Conservation (phyloP, 2,888 invertebrate genomes). For the Trissolcus brochymenae region DNA sequence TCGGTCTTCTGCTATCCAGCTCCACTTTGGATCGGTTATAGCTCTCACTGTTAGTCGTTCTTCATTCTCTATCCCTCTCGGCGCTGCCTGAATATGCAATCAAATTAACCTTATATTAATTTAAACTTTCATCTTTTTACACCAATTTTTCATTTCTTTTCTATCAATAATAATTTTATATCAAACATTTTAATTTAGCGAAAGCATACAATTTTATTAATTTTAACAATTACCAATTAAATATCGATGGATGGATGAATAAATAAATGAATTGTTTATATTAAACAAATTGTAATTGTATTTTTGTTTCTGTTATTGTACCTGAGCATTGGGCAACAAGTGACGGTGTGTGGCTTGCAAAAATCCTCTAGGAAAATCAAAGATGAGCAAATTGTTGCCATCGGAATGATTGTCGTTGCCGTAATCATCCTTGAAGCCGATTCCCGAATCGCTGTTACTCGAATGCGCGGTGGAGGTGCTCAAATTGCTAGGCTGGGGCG, state of each 20-base stretch:
- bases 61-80: constrained; percentile 51
- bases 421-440: constrained; percentile 94
- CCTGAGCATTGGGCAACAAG: constrained; percentile 16
- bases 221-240: too few relatives aligned
- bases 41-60: constrained; percentile 81
- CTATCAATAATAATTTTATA: neutral
- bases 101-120: neutral
- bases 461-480: constrained; percentile 89
- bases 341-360: constrained; percentile 29
- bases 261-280: too few relatives aligned
- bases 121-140: neutral
- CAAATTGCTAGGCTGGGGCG: constrained; percentile 90
- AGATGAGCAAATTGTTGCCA: constrained; percentile 86
- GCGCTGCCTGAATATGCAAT: constrained; percentile 8
- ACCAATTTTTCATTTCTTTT: too few relatives aligned
- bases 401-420: constrained; percentile 89
- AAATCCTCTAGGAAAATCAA: constrained; percentile 81
- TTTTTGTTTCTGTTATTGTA: too few relatives aligned
- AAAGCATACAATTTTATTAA: too few relatives aligned
- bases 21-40: constrained; percentile 80
- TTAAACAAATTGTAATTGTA: too few relatives aligned
- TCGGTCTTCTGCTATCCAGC: constrained; percentile 46
- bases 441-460: constrained; percentile 96
- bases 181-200: too few relatives aligned
- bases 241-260: too few relatives aligned